Evolutionary conservation across 1,140 invertebrate species (phyloP), one percentile per base, ranked within the genome.

Genomic region (Drosophila baimaii): DNA sequence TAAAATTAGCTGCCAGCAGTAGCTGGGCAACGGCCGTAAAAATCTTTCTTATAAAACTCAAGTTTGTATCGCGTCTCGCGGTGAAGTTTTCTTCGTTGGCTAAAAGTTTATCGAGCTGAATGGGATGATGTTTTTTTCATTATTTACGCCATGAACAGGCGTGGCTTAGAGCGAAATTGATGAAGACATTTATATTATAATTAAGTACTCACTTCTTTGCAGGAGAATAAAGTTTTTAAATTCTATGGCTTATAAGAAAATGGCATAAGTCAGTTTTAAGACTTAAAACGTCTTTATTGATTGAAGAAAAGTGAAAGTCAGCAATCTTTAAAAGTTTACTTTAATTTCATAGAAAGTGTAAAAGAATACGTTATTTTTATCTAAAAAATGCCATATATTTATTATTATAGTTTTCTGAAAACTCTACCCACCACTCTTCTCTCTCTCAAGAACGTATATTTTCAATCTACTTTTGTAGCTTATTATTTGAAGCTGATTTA

Each of bases 1-100:
- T 80, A 77, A 88, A 86, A 86, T 86, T 88, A 88, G 83, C 78
- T 77, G 55, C 56, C 72, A 74, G 68, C 72, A 69, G 68, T 47
- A 46, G 49, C 68, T 33, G 27, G 29, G 37, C 65, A 52, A 52
- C 52, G 52, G 51, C 66, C 46, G 55, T 66, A 79, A 70, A 71
- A 71, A 71, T 71, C 49, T 46, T 46, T 44, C 65, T 46, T 68
- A 69, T 70, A 39, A 70, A 72, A 58, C 51, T 72, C 66, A 71
- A 72, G 66, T 70, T 58, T 41, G 43, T 58, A 33, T 44, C 37
- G 62, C 54, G 9, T 17, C 49, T 31, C 15, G 9, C 23, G 33
- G 1, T 55, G 33, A 71, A 71, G 33, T 71, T 72, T 71, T 71
- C 65, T 17, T 21, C 33, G 69, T 27, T 47, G 51, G 65, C 35